Evolutionary conservation across 2,797 vertebrate genomes (phyloP).

Genomic region (Sebastes diaconus): DNA sequence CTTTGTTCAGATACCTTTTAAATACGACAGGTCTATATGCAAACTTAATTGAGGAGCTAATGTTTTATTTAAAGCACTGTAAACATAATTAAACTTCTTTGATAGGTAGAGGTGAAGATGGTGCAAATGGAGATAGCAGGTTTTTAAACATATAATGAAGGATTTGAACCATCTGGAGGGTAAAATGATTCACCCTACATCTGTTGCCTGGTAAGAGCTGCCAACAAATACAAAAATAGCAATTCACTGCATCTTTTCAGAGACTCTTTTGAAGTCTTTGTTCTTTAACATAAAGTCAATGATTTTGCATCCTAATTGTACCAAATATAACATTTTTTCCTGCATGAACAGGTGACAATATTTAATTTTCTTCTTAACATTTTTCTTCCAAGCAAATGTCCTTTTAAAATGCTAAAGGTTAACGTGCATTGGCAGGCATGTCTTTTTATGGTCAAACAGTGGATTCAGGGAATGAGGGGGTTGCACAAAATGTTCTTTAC

Average conservation of each 20-base stretch:
- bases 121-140: background rate
- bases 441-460: background rate
- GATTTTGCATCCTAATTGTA: background rate
- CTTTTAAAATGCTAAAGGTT: background rate
- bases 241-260: constrained; percentile 3
- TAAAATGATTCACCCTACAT: constrained; percentile 27
- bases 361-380: background rate
- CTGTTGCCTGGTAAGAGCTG: constrained; percentile 16
- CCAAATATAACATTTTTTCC: background rate
- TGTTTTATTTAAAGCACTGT: background rate
- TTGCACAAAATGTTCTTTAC: constrained; percentile 1
- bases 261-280: constrained; percentile 4
- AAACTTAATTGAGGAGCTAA: constrained; percentile 5
- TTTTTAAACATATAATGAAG: constrained; percentile 31
- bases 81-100: constrained; percentile 5
- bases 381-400: background rate
- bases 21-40: background rate
- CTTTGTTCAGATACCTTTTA: background rate
- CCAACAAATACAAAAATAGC: constrained; percentile 19
- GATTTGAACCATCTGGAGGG: constrained; percentile 42
- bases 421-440: background rate
- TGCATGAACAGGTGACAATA: background rate
- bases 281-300: background rate
- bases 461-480: background rate
- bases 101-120: background rate